Evolutionary conservation across 1,140 invertebrate species (phyloP), one percentile per base, ranked within the genome.

Genomic region (Drosophila quadrilineata): DNA sequence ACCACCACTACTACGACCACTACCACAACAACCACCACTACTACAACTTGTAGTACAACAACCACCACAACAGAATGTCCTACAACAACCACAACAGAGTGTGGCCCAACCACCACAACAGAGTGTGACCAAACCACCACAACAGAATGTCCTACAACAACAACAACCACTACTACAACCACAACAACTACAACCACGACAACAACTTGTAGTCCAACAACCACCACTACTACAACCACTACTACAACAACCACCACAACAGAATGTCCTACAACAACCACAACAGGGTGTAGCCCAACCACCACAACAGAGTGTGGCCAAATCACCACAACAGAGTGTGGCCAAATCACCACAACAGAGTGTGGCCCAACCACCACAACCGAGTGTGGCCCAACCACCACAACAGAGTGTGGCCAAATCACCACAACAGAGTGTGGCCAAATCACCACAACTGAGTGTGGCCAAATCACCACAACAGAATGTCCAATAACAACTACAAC

Each of bases 341-440:
- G 12, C 0, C 38, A 16, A 17, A 6, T 48, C 28, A 48, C 45
- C 3, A 45, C 43, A 48, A 58, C 43, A 1, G 3, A 10, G 14
- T n/a, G n/a, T n/a, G 10, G 57, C 40, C 35, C 65, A 8, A 38
- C 21, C 0, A 28, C 48, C 19, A 54, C 50, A 1, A 31, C 43
- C 12, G 12, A 38, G 5, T 36, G 49, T 1, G 33, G 43, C 6
- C 10, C 19, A 0, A 45, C 38, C 29, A 50, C 38, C 3, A 17
- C 14, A 6, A 33, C 54, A 52, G 31, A 46, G 3, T 59, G 46
- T 21, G n/a, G n/a, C n/a, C n/a, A n/a, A n/a, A n/a, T n/a, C n/a
- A 29, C 63, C 2, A 66, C 54, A 45, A 59, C 57, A n/a, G 8
- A 29, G 16, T 16, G 6, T 45, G n/a, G n/a, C n/a, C n/a, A n/a